Conservation (phyloP, 2,113 vertebrate genomes). For the Aegithalos caudatus region DNA sequence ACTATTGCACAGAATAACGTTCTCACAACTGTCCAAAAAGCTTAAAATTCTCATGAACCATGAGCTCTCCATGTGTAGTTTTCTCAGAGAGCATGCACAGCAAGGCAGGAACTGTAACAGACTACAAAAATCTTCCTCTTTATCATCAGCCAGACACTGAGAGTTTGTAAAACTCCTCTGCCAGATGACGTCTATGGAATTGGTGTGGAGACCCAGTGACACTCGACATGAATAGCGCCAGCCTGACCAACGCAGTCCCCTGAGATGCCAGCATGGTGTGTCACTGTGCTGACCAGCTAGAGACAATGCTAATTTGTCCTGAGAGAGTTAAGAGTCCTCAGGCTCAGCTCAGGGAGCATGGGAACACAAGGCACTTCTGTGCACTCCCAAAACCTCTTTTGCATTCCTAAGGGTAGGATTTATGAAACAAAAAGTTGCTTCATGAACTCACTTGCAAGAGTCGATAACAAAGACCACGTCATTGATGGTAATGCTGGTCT, state of each 20-base stretch:
- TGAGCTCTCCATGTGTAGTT: neutral
- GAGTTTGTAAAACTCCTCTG: neutral
- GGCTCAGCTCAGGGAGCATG: neutral
- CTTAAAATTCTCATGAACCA: neutral
- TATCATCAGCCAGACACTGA: neutral
- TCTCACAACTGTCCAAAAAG: neutral
- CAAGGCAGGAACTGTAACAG: neutral
- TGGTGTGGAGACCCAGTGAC: neutral
- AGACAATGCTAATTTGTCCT: slow-evolving; percentile 19
- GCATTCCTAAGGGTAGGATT: neutral
- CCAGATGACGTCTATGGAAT: neutral
- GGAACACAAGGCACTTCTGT: neutral
- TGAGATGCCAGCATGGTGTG: neutral
- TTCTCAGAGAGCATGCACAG: neutral
- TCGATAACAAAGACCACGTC: slow-evolving; percentile 96
- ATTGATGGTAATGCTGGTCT: slow-evolving; percentile 97
- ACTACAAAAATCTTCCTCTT: neutral
- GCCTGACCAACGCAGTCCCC: neutral
- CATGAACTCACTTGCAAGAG: slow-evolving; percentile 93
- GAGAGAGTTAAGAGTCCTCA: neutral
- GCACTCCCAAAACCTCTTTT: neutral
- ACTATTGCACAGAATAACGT: neutral
- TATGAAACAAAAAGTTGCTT: slow-evolving; percentile 3
- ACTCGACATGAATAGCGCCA: neutral
- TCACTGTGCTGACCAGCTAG: neutral